phyloP scores from a whole-genome alignment of 92 coral and sea anemone genomes.

The Muricea muricata region DNA sequence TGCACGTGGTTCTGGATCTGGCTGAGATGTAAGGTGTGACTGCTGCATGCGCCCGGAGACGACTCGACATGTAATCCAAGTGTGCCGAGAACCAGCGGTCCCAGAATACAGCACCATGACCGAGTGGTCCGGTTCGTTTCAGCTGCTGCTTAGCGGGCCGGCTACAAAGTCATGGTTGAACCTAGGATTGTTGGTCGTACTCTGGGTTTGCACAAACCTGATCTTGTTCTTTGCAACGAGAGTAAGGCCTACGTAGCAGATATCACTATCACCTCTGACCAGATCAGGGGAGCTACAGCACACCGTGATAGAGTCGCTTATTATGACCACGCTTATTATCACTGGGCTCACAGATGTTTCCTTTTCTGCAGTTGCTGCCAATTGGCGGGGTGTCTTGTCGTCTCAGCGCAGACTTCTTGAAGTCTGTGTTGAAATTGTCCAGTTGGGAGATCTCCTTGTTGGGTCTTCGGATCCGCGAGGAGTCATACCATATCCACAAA shows the following conservation, averaged over 20 bases:
- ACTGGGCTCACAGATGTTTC: background rate
- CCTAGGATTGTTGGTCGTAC: slow-evolving; percentile 9
- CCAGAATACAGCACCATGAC: slow-evolving; percentile 30
- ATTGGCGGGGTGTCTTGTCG: slow-evolving; percentile 34
- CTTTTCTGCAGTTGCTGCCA: slow-evolving; percentile 35
- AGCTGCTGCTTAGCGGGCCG: background rate
- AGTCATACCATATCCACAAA: background rate
- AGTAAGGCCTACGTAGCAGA: slow-evolving; percentile 25
- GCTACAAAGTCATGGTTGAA: slow-evolving; percentile 3
- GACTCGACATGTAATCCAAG: slow-evolving; percentile 41
- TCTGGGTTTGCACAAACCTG: slow-evolving; percentile 42
- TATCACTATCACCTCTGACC: slow-evolving; percentile 38
- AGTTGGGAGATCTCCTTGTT: background rate
- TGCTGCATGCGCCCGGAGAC: slow-evolving; percentile 6
- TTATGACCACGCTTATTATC: slow-evolving; percentile 1
- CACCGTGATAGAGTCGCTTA: slow-evolving; percentile 35
- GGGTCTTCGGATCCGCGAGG: slow-evolving; percentile 12
- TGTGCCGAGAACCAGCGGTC: slow-evolving; percentile 25
- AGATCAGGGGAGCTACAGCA: slow-evolving; percentile 10
- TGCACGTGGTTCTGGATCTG: slow-evolving; percentile 11
- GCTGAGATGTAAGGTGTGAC: slow-evolving; percentile 33
- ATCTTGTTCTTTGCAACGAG: slow-evolving; percentile 23
- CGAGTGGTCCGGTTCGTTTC: background rate
- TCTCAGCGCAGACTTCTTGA: background rate
- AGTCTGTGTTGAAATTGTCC: background rate